Conservation (phyloP, 2,888 invertebrate species). For the Tryphoninae sp. region DNA sequence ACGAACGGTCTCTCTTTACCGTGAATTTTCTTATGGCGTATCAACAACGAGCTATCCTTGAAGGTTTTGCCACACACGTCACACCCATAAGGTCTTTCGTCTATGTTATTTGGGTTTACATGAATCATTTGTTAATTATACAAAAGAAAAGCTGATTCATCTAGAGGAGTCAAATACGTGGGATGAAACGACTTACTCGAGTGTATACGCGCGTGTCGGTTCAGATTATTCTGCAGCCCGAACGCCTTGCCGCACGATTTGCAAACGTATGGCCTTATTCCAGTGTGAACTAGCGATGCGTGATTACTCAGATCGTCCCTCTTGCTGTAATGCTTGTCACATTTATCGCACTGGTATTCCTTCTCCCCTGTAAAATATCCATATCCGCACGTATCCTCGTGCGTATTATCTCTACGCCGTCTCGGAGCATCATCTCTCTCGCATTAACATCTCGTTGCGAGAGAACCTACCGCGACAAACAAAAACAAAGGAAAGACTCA, state of each 20-base stretch:
- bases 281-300: constrained; percentile 82
- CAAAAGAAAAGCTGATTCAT: too few species aligned
- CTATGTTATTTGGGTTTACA: constrained; percentile 66
- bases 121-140: not conserved
- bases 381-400: not conserved
- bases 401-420: too few species aligned
- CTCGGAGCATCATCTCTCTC: too few species aligned
- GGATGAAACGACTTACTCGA: constrained; percentile 82
- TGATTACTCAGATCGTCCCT: constrained; percentile 85
- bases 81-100: constrained; percentile 78
- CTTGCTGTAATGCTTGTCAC: constrained; percentile 85
- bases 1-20: constrained; percentile 79
- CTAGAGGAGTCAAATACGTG: not conserved
- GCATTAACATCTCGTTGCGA: too few species aligned
- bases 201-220: constrained; percentile 87
- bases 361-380: constrained; percentile 81
- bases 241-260: constrained; percentile 86
- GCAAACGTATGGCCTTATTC: constrained; percentile 84
- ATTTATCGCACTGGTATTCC: constrained; percentile 84
- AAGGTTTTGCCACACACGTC: constrained; percentile 79
- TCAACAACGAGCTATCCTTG: constrained; percentile 77
- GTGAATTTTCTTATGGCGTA: constrained; percentile 80
- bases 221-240: constrained; percentile 86
- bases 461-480: too few species aligned
- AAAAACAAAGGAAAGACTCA: constrained; percentile 61